Evolutionary conservation across 2,797 vertebrate species (phyloP).

Genomic region (Parauchenoglanis punctatus): DNA sequence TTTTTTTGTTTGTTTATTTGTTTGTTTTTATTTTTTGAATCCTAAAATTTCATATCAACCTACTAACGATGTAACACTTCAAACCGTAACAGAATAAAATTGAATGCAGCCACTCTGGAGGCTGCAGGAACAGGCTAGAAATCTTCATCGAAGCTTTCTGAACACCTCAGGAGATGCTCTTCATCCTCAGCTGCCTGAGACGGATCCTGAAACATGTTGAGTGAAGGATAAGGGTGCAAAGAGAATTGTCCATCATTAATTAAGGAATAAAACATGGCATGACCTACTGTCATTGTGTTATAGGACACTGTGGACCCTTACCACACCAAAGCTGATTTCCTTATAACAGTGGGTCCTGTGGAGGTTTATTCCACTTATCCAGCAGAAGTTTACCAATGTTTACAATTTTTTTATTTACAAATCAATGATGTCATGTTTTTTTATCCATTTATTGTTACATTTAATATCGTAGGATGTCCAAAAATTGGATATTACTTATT

Average conservation of each 20-base stretch:
- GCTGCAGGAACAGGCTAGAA: constrained; percentile 20
- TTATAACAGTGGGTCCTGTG: background rate
- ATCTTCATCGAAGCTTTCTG: constrained; percentile 63
- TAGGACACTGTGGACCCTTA: background rate
- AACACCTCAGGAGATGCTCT: constrained; percentile 58
- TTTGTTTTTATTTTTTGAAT: background rate
- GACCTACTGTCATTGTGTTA: too few relatives aligned
- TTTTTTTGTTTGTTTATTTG: background rate
- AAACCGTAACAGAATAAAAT: background rate
- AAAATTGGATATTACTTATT: background rate
- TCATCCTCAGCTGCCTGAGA: constrained; percentile 48
- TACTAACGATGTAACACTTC: background rate
- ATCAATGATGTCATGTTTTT: background rate
- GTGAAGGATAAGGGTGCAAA: background rate
- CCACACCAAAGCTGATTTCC: background rate
- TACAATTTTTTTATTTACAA: background rate
- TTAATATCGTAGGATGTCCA: background rate
- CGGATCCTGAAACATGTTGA: constrained; percentile 47
- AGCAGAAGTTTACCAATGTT: background rate
- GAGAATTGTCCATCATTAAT: background rate
- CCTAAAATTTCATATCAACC: background rate
- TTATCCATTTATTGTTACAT: background rate
- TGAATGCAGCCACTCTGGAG: background rate
- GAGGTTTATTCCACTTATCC: background rate
- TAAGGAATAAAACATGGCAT: background rate